Base-by-base conservation (phyloP, 2,888 invertebrate genomes). In the Dendrolimus houi region DNA sequence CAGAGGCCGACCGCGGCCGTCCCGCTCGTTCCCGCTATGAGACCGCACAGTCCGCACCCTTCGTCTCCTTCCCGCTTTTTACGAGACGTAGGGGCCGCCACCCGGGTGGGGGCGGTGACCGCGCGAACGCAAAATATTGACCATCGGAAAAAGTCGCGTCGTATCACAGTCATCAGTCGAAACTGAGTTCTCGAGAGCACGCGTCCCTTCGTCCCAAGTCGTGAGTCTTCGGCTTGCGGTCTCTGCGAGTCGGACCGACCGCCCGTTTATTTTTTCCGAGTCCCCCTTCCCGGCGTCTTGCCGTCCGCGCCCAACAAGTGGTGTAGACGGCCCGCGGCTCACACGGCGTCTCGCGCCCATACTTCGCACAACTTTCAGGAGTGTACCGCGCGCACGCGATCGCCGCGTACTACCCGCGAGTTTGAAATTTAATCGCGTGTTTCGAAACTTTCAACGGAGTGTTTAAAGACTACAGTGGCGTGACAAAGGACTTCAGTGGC, bases 91-190 rank as follows among this genome's bases (percentile, higher is more conserved):
- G 90, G 87, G 88, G 86, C 86, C 85, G 81, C 86, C 80, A 80
- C 80, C 85, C 84, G 85, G 79, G 87, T 84, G 88, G 87, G 82
- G 87, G 89, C 86, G 88, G 87, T 85, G 85, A 88, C 87, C 87
- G 82, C 87, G 88, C 85, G 87, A 90, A 90, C 90, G 88, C 90
- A 87, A 91, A 91, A 91, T 91, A 91, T 91, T 91, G 91, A 91
- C 91, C 91, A 91, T 91, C 87, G 91, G 90, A 91, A 91, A 91
- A 91, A 91, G 89, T 89, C 89, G 87, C 87, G 84, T 87, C 90
- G 89, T 88, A 91, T 90, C 91, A 87, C 89, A 90, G 88, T 87
- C 91, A 91, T 91, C 91, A 91, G 91, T 91, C 88, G 89, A 86
- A 88, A 89, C 87, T 75, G 87, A 87, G 87, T 86, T 84, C 83